Percentiles rank a stretch among this genome's conserved stretches.
Evolutionary conservation across 1,140 invertebrate genomes (phyloP).

Genomic region (Nomia melanderi): DNA sequence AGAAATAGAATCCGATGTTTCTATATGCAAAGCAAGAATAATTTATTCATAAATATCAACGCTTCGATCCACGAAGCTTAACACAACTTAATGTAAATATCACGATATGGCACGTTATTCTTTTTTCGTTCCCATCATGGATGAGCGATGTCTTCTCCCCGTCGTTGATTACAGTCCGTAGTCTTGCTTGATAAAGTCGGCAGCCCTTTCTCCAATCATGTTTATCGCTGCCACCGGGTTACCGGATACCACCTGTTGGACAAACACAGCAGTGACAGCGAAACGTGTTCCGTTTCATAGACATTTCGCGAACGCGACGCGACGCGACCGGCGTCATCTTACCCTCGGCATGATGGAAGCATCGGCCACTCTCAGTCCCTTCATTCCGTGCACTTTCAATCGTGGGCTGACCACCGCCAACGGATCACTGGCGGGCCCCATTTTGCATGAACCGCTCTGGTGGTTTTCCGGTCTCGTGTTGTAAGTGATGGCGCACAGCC

Average conservation of each 20-base stretch:
- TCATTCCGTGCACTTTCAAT: slow-evolving; percentile 78
- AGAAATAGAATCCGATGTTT: not conserved
- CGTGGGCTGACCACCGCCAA: slow-evolving; percentile 80
- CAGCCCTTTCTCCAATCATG: slow-evolving; percentile 83
- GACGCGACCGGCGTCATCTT: not conserved
- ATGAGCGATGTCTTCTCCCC: too few relatives aligned
- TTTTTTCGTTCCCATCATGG: too few relatives aligned
- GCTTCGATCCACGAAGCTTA: not conserved
- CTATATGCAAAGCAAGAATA: not conserved
- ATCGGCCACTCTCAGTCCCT: slow-evolving; percentile 79
- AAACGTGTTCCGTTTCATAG: not conserved
- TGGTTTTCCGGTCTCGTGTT: slow-evolving; percentile 81
- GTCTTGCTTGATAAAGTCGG: slow-evolving; percentile 81
- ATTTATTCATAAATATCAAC: not conserved
- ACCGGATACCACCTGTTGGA: slow-evolving; percentile 74
- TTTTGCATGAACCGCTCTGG: slow-evolving; percentile 83
- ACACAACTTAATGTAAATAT: not conserved
- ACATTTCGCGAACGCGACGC: too few relatives aligned
- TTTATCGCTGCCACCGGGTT: slow-evolving; percentile 80
- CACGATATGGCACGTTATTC: not conserved
- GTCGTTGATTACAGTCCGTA: too few relatives aligned
- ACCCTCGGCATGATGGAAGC: slow-evolving; percentile 76
- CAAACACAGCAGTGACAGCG: not conserved
- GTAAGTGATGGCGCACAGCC: slow-evolving; percentile 80
- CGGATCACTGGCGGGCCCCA: slow-evolving; percentile 79